Percentiles rank a stretch among this genome's conserved stretches.
These are phyloP conservation scores for Dasyurus viverrinus DNA, from an alignment of 2,113 vertebrate species.

Conservation along the genomic window DNA sequence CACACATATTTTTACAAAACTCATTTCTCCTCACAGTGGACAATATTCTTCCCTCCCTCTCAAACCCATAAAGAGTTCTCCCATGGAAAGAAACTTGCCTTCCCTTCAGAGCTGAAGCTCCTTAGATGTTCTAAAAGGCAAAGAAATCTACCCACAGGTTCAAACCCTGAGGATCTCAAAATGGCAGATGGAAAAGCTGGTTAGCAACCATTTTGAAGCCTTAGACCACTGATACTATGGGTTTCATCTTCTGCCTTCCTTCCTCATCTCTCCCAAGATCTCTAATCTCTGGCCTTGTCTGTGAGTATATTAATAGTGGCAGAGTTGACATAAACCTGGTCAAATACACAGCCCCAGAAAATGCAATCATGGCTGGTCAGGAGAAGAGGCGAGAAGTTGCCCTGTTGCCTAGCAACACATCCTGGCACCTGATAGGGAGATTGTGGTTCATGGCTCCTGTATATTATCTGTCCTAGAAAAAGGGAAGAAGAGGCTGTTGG, in stretches of 20 bases:
- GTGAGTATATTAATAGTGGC: neutral
- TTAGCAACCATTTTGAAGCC: neutral
- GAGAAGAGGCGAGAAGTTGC: neutral
- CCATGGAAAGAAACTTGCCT: neutral
- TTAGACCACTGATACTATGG: neutral
- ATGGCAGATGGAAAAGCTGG: neutral
- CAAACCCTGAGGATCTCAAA: neutral
- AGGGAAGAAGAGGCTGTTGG: neutral
- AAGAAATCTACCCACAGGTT: neutral
- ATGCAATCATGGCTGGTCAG: neutral
- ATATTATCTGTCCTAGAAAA: neutral
- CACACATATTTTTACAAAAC: neutral
- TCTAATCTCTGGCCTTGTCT: too few relatives aligned
- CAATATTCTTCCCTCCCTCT: neutral
- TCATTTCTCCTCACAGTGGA: neutral
- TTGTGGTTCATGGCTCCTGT: neutral
- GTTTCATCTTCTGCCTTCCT: neutral
- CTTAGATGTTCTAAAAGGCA: neutral
- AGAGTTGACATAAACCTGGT: neutral
- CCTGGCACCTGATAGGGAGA: constrained; percentile 10
- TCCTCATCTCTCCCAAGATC: neutral
- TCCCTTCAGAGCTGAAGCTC: neutral
- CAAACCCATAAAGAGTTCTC: neutral
- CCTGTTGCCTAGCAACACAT: constrained; percentile 63
- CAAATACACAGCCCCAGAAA: neutral